Evolutionary conservation across 2,113 vertebrate species (phyloP), one percentile per base, ranked within the genome.

Genomic region (Tympanuchus pallidicinctus): DNA sequence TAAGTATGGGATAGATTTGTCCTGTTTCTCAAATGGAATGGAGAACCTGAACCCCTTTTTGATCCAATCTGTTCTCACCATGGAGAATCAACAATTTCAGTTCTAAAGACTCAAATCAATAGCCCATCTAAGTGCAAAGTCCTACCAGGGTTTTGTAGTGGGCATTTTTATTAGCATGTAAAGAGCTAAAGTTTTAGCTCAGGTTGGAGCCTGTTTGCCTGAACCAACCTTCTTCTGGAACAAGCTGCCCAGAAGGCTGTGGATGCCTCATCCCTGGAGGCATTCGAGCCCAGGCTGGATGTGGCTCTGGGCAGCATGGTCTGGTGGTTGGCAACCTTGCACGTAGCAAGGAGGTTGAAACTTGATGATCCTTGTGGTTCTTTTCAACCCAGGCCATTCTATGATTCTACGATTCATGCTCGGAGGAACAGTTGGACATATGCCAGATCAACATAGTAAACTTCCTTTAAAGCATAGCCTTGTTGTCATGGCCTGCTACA

Each of bases 81-180:
- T 15, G 13, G 27, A 94, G n/a, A 81, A 92, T 81, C 80, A 93
- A 61, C 43, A 84, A 40, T 57, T 52, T 40, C 42, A 86, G 67
- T 30, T 74, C 77, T 63, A 83, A 86, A 60, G 76, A 64, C 27
- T 88, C 61, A 84, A 83, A 78, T 86, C 42, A 78, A 86, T 90
- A 82, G 21, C 15, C 25, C 34, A 47, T 64, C 56, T 64, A 86
- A 72, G 60, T 83, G 61, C 21, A 61, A 90, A 83, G 42, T 78
- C 76, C 73, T 60, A 3, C 74, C 81, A 88, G 45, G n/a, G 8
- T 69, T 86, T 92, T 77, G 34, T 66, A 90, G 42, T 19, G 76
- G 67, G 72, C 15, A 19, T 40, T 93, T 92, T 83, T 86, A 74
- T 43, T 86, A 81, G 38, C 25, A 52, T 36, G 15, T 57, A n/a